phyloP scores from a whole-genome alignment of 2,888 invertebrate species.

The Cataglyphis rosenhaueri region DNA sequence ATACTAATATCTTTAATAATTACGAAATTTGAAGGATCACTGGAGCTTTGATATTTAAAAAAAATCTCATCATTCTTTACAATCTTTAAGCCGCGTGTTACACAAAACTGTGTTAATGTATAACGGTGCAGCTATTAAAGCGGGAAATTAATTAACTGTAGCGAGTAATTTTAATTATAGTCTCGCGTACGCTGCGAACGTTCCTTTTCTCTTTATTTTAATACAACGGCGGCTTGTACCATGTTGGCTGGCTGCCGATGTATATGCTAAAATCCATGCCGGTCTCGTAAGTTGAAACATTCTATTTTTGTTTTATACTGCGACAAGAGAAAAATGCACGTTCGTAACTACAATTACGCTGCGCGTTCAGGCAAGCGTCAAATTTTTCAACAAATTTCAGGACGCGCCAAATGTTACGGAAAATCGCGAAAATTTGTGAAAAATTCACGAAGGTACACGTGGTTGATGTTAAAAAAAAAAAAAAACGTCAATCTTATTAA shows the following conservation, averaged over 20 bases:
- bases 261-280: slow-evolving; percentile 25
- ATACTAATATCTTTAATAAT: not conserved
- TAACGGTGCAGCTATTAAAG: not conserved
- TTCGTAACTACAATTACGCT: slow-evolving; percentile 18
- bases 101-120: not conserved
- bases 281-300: slow-evolving; percentile 15
- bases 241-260: not conserved
- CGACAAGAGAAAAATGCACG: slow-evolving; percentile 18
- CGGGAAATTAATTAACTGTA: slow-evolving; percentile 30
- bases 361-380: not conserved
- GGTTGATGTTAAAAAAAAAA: not conserved
- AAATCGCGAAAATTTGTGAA: slow-evolving; percentile 4
- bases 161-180: slow-evolving; percentile 37
- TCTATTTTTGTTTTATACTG: slow-evolving; percentile 34
- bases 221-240: not conserved
- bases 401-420: not conserved
- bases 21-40: not conserved
- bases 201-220: slow-evolving; percentile 1
- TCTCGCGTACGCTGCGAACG: not conserved
- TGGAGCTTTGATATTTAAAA: not conserved
- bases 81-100: not conserved
- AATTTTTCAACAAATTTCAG: slow-evolving; percentile 47
- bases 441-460: slow-evolving; percentile 17
- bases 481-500: not conserved
- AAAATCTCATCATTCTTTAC: slow-evolving; percentile 7